A percentile compares a stretch with the other conserved stretches of the same genome.
These are phyloP conservation scores for Indicator maculatus DNA, from an alignment of 2,113 vertebrate genomes.

Conservation along the genomic window DNA sequence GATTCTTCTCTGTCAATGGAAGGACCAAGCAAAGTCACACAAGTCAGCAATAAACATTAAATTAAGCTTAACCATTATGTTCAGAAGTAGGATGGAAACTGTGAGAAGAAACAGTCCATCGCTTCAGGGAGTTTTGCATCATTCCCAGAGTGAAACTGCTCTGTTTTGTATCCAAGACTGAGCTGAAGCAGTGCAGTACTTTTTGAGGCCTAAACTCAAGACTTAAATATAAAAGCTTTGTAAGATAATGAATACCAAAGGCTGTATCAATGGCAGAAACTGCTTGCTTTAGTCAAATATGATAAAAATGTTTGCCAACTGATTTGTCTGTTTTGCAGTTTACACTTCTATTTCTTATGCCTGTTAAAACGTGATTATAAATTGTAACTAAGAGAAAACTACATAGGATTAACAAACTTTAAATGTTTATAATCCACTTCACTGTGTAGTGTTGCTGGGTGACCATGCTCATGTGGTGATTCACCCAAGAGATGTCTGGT, in stretches of 20 bases:
- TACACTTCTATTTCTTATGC: not conserved
- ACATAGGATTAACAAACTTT: not conserved
- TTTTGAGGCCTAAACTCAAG: not conserved
- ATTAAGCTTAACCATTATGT: not conserved
- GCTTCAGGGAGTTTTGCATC: not conserved
- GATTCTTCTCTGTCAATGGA: not conserved
- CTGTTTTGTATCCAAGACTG: not conserved
- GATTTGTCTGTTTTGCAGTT: not conserved
- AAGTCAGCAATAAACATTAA: not conserved
- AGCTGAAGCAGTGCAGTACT: not conserved
- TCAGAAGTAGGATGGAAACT: not conserved
- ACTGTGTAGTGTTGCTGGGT: not conserved
- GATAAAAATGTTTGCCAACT: not conserved
- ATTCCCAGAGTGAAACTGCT: not conserved
- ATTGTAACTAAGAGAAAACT: not conserved
- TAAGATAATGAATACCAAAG: not conserved
- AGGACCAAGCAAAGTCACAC: not conserved
- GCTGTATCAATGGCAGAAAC: not conserved
- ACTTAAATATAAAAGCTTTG: not conserved
- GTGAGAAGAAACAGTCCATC: not conserved
- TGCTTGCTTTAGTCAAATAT: not conserved
- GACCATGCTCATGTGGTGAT: not conserved
- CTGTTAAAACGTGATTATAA: not conserved
- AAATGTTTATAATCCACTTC: not conserved
- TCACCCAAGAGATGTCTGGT: not conserved